A percentile compares a stretch with the other conserved stretches of the same genome.
These are phyloP conservation scores for Phainopepla nitens DNA, from an alignment of 2,113 vertebrate genomes.

Conservation along the genomic window DNA sequence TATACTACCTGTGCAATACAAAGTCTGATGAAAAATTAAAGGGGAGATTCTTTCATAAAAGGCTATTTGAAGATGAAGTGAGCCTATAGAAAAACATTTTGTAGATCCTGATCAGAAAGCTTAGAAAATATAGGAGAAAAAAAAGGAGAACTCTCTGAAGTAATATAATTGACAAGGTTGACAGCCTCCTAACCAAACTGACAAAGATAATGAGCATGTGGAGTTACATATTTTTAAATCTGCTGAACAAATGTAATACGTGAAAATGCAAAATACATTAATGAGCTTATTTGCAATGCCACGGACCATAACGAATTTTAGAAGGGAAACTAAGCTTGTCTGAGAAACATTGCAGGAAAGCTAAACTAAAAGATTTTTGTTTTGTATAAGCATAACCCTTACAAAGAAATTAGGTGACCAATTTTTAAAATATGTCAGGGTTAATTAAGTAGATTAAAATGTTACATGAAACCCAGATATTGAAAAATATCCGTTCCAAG, in stretches of 20 bases:
- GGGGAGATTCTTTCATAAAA: background rate
- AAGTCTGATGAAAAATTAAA: slow-evolving; percentile 22
- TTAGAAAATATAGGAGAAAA: slow-evolving; percentile 16
- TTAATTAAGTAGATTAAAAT: background rate
- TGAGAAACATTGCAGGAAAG: background rate
- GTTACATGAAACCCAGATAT: background rate
- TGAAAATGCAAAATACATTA: background rate
- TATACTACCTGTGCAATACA: background rate
- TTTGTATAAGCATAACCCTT: background rate
- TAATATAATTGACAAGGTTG: slow-evolving; percentile 44
- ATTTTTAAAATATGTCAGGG: background rate
- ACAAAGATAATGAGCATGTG: slow-evolving; percentile 11
- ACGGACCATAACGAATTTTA: background rate
- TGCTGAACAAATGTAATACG: background rate
- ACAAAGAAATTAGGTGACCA: background rate
- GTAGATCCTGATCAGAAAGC: slow-evolving; percentile 1
- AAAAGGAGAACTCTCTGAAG: background rate
- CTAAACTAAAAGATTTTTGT: background rate
- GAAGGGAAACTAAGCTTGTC: background rate
- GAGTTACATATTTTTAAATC: slow-evolving; percentile 6
- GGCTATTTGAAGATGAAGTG: background rate
- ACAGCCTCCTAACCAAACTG: background rate
- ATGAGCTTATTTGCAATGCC: background rate
- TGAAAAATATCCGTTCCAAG: background rate
- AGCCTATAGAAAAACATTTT: background rate